Evolutionary conservation across 1,140 invertebrate species (phyloP), one percentile per base, ranked within the genome.

Genomic region (Pogonomyrmex barbatus): DNA sequence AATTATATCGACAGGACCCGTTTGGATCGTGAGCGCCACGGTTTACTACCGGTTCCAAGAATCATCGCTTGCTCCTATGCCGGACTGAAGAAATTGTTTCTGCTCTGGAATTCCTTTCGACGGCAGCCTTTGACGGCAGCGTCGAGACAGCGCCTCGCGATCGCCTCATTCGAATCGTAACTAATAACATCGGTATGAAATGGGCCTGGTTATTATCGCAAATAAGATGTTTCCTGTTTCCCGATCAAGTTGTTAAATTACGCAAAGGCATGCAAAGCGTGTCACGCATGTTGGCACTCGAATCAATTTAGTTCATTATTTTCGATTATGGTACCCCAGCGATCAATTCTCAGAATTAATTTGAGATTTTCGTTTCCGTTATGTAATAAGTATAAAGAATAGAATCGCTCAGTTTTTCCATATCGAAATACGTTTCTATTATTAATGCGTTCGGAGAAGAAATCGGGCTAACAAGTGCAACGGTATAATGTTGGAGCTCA

Each of bases 41-140:
- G 65, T 65, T 90, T 87, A 87, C 87, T 87, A 79, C 76, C 81
- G 81, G 63, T 91, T 91, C 90, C 58, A 65, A 67, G 87, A 86
- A 88, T 42, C n/a, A 58, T 77, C 60, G 56, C 71, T 60, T 76
- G 68, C 77, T 14, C 50, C 24, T 42, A 17, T 33, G 68, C 77
- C 56, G 60, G 58, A 78, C 78, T 39, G 78, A 71, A 85, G 67
- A 89, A 81, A 85, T 71, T 76, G 68, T 42, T 62, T 86, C 87
- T 75, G 4, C 56, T 45, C 52, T 56, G 52, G 45, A 47, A 71
- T 71, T 73, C 45, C 42, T 71, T 50, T 17, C 67, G 39, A 10
- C n/a, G n/a, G n/a, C n/a, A n/a, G 52, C 42, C 36, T 30, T 73
- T 42, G 42, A 9, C 47, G 54, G 24, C 54, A 9, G 2, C 10